Percentiles rank a stretch among this genome's conserved stretches.
Conservation (phyloP, 2,113 vertebrate genomes). For the Panurus biarmicus region DNA sequence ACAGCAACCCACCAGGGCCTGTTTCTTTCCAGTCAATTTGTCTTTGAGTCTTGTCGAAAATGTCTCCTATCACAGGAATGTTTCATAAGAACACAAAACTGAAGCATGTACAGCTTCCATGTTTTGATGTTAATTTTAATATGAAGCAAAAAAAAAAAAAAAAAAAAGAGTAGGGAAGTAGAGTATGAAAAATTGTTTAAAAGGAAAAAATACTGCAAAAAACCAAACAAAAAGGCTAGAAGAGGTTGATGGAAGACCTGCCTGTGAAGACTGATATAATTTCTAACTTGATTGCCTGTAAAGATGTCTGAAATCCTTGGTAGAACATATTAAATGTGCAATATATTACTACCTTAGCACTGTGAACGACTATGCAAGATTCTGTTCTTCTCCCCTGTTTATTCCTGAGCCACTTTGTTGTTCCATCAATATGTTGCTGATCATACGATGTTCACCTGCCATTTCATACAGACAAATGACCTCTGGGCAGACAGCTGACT, state of each 20-base stretch:
- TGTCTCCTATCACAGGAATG: neutral
- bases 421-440: neutral
- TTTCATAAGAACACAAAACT: neutral
- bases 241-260: neutral
- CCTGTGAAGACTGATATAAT: neutral
- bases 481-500: constrained; percentile 11
- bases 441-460: neutral
- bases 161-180: rapidly evolving
- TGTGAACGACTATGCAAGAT: neutral
- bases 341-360: neutral
- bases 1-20: neutral
- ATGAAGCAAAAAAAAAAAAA: neutral
- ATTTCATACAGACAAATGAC: constrained; percentile 31
- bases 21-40: neutral
- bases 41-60: neutral
- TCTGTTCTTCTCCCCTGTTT: neutral
- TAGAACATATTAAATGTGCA: neutral
- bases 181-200: neutral
- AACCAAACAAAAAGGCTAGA: neutral
- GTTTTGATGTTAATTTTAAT: neutral
- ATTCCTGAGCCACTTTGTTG: neutral
- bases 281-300: neutral
- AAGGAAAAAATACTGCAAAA: neutral
- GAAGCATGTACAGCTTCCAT: neutral
- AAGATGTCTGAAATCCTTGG: neutral